Percentiles rank a stretch among this genome's conserved stretches.
phyloP scores from a whole-genome alignment of 2,888 invertebrate species.

The Hyalella azteca region DNA sequence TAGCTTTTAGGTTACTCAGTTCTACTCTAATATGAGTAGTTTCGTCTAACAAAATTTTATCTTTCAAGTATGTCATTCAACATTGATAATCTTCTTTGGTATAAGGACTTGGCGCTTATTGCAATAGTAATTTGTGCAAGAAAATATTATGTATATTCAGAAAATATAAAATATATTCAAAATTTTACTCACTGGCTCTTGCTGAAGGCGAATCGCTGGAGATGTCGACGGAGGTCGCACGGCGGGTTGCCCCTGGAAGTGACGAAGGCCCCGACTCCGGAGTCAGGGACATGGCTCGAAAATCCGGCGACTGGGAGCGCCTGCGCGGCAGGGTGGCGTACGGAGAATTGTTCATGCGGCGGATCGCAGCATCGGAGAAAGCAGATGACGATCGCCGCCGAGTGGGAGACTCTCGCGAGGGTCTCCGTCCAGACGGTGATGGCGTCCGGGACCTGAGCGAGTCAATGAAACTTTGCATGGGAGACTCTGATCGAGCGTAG shows the following conservation, averaged over 20 bases:
- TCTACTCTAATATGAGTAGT: no score
- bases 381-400: slow-evolving; percentile 24
- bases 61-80: no score
- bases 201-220: neutral
- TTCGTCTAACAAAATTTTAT: no score
- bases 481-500: neutral
- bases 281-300: neutral
- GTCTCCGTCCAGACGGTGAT: slow-evolving; percentile 23
- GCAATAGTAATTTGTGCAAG: no score
- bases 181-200: neutral
- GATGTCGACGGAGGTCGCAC: neutral
- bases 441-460: slow-evolving; percentile 29
- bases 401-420: neutral
- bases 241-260: neutral
- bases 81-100: no score
- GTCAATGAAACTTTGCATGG: slow-evolving; percentile 31
- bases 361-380: slow-evolving; percentile 10
- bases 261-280: neutral
- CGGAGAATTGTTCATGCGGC: slow-evolving; percentile 20
- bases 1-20: no score
- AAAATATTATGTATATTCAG: no score
- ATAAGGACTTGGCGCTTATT: no score
- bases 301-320: neutral
- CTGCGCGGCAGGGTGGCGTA: slow-evolving; percentile 32
- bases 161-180: no score